Percentiles rank a stretch among this genome's conserved stretches.
Evolutionary conservation across 2,797 vertebrate species (phyloP).

Genomic region (Chelon auratus): DNA sequence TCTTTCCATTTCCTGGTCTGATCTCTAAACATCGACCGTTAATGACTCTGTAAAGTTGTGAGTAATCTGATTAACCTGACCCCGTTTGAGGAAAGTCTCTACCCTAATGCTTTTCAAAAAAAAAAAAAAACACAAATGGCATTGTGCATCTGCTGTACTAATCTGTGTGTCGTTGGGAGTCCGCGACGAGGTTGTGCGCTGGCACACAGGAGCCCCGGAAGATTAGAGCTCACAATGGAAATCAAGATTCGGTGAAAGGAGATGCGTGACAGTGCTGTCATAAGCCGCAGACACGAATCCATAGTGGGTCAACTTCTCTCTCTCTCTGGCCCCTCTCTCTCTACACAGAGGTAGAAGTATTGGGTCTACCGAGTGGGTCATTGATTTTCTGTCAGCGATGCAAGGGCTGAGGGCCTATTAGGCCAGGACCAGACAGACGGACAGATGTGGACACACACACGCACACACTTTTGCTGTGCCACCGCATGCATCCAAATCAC

Average conservation of each 20-base stretch:
- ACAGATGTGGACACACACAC: slow-evolving; percentile 42
- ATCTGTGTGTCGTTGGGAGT: slow-evolving; percentile 41
- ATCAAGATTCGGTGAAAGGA: slow-evolving; percentile 64
- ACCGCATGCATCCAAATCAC: slow-evolving; percentile 56
- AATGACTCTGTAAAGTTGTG: slow-evolving; percentile 41
- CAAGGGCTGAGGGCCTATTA: slow-evolving; percentile 76
- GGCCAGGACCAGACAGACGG: slow-evolving; percentile 60
- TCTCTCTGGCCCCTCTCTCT: slow-evolving; percentile 34
- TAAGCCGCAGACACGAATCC: slow-evolving; percentile 62
- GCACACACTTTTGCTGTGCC: slow-evolving; percentile 34
- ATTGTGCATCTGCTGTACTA: slow-evolving; percentile 49
- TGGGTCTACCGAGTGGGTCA: slow-evolving; percentile 72
- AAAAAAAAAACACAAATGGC: slow-evolving; percentile 22
- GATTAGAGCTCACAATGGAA: slow-evolving; percentile 68
- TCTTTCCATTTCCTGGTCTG: slow-evolving; percentile 15
- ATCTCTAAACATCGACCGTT: slow-evolving; percentile 12
- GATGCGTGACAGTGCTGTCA: slow-evolving; percentile 70
- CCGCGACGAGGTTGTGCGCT: slow-evolving; percentile 11
- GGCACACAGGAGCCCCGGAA: slow-evolving; percentile 19
- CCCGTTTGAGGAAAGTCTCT: slow-evolving; percentile 38
- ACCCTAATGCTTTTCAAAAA: slow-evolving; percentile 47
- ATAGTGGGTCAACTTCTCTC: slow-evolving; percentile 51
- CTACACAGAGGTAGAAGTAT: slow-evolving; percentile 65
- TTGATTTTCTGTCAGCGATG: slow-evolving; percentile 81
- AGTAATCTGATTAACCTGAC: slow-evolving; percentile 56